phyloP scores from a whole-genome alignment of 1,140 invertebrate genomes.

The Scaptomyza pallida region DNA sequence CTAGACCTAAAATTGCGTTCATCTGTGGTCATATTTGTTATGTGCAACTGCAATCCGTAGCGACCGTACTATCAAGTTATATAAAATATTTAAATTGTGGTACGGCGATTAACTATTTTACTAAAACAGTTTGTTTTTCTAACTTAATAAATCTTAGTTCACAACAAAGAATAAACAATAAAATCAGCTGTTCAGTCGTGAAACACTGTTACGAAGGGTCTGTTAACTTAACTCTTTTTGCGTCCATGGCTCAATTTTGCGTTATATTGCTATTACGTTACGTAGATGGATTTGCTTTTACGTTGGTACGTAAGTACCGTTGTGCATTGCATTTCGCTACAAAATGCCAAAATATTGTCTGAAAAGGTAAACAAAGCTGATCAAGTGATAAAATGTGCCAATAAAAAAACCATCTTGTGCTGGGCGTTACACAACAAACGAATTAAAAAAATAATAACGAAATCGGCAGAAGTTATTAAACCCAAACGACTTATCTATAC shows the following conservation, averaged over 20 bases:
- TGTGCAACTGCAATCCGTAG: too few relatives aligned
- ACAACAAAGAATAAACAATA: neutral
- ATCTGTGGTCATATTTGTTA: constrained; percentile 85
- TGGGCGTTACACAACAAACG: neutral
- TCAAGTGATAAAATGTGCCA: constrained; percentile 11
- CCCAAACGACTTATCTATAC: constrained; percentile 6
- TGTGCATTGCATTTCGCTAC: constrained; percentile 48
- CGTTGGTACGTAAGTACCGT: constrained; percentile 40
- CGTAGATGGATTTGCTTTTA: constrained; percentile 37
- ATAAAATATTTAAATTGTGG: too few relatives aligned
- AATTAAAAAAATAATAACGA: neutral
- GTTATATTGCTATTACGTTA: constrained; percentile 3
- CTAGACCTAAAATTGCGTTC: constrained; percentile 95
- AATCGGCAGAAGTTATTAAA: constrained; percentile 3
- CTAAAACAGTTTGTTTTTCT: neutral
- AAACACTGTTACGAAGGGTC: neutral
- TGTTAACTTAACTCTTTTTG: constrained; percentile 10
- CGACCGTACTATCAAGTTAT: too few relatives aligned
- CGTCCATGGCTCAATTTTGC: constrained; percentile 4
- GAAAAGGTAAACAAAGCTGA: constrained; percentile 48
- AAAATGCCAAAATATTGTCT: constrained; percentile 53
- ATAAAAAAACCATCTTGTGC: neutral
- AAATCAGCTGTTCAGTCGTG: neutral
- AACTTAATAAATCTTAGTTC: neutral
- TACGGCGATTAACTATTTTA: too few relatives aligned